These are phyloP conservation scores for Bos taurus DNA, from an alignment of 2,113 vertebrate species.

Conservation along the genomic window ARS-UCD2.0 NC_037333.1:43407001-43407500, in stretches of 20 bases:
- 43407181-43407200: conserved; percentile 91
- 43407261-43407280: conserved; percentile 79
- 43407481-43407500: neutral
- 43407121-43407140: conserved; percentile 88
- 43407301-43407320: conserved; percentile 72
- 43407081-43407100: conserved; percentile 94
- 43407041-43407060: conserved; percentile 91
- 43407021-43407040: conserved; percentile 89
- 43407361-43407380: conserved; percentile 68
- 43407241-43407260: conserved; percentile 83
- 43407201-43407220: conserved; percentile 92
- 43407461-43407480: neutral
- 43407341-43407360: conserved; percentile 70
- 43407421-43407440: conserved; percentile 60
- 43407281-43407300: conserved; percentile 75
- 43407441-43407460: conserved; percentile 35
- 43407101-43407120: conserved; percentile 92
- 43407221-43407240: conserved; percentile 89
- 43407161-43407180: conserved; percentile 86
- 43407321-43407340: conserved; percentile 48
- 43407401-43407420: conserved; percentile 75
- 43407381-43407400: conserved; percentile 67
- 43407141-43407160: conserved; percentile 89
- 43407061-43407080: conserved; percentile 91
- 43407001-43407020: conserved; percentile 90